These are phyloP conservation scores for Atherinomorus stipes DNA, from an alignment of 2,113 vertebrate species.

Conservation along the genomic window DNA sequence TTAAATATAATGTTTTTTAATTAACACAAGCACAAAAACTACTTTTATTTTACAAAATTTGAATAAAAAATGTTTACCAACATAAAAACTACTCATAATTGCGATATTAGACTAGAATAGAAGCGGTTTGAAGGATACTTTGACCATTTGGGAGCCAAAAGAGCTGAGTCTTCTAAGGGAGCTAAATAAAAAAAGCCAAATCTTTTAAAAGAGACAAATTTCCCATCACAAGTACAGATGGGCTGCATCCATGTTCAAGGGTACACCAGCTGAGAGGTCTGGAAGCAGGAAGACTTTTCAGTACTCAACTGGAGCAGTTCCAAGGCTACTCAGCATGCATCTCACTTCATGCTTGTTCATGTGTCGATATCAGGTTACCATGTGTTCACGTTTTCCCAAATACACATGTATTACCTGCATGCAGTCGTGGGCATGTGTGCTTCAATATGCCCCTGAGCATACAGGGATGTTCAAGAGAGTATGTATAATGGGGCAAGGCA, in stretches of 20 bases:
- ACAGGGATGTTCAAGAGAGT: conserved; percentile 42
- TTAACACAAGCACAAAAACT: too few relatives aligned
- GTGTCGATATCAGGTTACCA: not conserved
- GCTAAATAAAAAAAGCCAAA: too few relatives aligned
- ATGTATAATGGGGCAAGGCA: conserved; percentile 41
- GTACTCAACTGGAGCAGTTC: conserved; percentile 30
- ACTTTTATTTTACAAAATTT: too few relatives aligned
- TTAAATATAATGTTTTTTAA: too few relatives aligned
- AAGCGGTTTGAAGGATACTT: too few relatives aligned
- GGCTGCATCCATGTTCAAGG: conserved; percentile 66
- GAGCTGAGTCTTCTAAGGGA: too few relatives aligned
- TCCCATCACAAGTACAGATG: too few relatives aligned
- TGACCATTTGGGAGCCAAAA: too few relatives aligned
- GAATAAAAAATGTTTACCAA: too few relatives aligned
- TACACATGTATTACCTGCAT: conserved; percentile 30
- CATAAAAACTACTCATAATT: too few relatives aligned
- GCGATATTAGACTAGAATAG: too few relatives aligned
- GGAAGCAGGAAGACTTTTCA: conserved; percentile 37
- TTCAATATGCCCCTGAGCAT: conserved; percentile 27
- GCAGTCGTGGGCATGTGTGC: conserved; percentile 15
- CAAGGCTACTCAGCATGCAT: conserved; percentile 12
- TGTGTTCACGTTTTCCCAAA: conserved; percentile 8
- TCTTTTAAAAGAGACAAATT: too few relatives aligned
- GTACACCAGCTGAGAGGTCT: conserved; percentile 63
- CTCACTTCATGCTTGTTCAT: not conserved